Conservation (phyloP, 2,888 invertebrate species). For the Proisotoma minuta region DNA sequence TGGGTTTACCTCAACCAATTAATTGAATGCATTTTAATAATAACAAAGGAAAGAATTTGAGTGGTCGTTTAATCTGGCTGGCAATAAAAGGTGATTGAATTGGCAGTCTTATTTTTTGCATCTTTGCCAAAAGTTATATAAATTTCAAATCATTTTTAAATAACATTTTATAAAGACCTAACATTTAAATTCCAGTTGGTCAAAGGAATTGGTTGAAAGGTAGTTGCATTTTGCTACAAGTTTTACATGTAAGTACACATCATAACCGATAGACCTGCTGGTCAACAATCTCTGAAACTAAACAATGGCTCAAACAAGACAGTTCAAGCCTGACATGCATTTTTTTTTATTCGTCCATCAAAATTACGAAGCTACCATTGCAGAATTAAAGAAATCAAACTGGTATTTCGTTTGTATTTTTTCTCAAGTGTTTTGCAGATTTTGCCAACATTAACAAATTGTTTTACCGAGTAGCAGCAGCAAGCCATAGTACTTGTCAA, state of each 20-base stretch:
- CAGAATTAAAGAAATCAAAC: not conserved
- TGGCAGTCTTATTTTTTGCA: too few relatives aligned
- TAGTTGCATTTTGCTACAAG: too few relatives aligned
- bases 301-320: not conserved
- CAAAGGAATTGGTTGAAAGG: too few relatives aligned
- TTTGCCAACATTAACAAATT: not conserved
- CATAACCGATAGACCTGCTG: slow-evolving; percentile 10
- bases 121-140: too few relatives aligned
- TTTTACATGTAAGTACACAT: too few relatives aligned
- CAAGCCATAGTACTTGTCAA: not conserved
- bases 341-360: not conserved
- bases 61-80: too few relatives aligned
- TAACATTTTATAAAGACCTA: too few relatives aligned
- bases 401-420: not conserved
- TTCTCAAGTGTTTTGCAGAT: not conserved
- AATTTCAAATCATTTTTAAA: too few relatives aligned
- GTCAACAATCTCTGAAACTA: not conserved
- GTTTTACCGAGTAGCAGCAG: not conserved
- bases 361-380: not conserved
- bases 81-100: too few relatives aligned
- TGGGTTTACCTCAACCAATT: not conserved
- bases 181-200: too few relatives aligned
- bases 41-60: too few relatives aligned
- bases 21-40: too few relatives aligned
- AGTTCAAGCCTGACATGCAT: not conserved